Evolutionary conservation across 2,888 invertebrate species (phyloP), one percentile per base, ranked within the genome.

Genomic region (Fragum fragum): DNA sequence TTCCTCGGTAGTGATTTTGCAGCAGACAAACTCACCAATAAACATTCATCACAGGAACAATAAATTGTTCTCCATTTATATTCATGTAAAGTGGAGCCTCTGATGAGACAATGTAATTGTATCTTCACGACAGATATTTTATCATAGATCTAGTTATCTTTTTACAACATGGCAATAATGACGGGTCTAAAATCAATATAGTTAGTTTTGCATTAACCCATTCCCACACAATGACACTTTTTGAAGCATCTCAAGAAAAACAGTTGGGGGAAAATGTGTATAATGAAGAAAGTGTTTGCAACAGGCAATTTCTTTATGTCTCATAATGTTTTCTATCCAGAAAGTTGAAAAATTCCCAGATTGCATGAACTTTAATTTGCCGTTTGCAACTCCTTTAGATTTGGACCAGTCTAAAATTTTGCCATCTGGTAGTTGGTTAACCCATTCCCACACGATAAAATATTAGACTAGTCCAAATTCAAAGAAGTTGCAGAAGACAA

Each of bases 31-130:
- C n/a, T 39, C 11, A 9, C 26, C 42, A 66, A 66, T 66, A 66
- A 66, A 66, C 42, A 66, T 66, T 66, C 66, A 66, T 66, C 42
- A 66, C 1, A 18, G 47, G 14, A 5, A 14, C 47, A 47, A 47
- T 16, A 47, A 47, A 47, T 47, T 47, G 47, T 47, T 18, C 7
- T 14, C 47, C 47, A 47, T 47, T 47, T 47, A 47, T 47, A 47
- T 47, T 18, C 47, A n/a, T 47, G 14, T 3, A 18, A 47, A 47
- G 5, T 3, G 47, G 47, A 47, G 47, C 2, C 47, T 47, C n/a
- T 9, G n/a, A 36, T 36, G 32, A 36, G 9, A 36, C 32, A 36
- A 6, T 36, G 32, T 36, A 36, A 36, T 9, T 36, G 3, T 36
- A 9, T 36, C 32, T 36, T 36, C 5, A 9, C 32, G 3, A 9